phyloP scores from a whole-genome alignment of 2,113 vertebrate genomes.

The Murina feae region DNA sequence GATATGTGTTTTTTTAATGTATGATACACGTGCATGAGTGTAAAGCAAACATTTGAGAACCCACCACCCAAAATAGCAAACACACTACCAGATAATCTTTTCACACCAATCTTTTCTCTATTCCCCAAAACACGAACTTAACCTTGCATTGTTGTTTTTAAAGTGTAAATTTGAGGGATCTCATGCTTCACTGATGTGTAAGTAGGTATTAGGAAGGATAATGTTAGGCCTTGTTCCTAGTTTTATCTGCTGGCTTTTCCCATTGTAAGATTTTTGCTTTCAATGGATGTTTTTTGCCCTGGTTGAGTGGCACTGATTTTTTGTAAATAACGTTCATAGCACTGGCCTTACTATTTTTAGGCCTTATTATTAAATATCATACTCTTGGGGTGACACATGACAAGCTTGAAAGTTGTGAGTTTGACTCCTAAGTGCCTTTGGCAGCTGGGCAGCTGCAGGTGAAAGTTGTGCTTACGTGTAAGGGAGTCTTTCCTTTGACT shows the following conservation, averaged over 20 bases:
- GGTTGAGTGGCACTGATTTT: background rate
- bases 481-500: conserved; percentile 4
- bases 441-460: background rate
- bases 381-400: background rate
- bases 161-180: background rate
- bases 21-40: background rate
- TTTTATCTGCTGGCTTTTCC: background rate
- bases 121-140: background rate
- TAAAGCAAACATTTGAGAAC: conserved; percentile 1
- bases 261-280: background rate
- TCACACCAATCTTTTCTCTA: background rate
- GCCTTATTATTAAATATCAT: background rate
- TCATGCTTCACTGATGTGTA: background rate
- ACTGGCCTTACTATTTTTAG: background rate
- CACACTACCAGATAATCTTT: background rate
- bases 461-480: background rate
- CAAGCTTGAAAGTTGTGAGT: background rate
- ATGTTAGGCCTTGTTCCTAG: background rate
- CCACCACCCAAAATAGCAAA: background rate
- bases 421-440: background rate
- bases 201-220: background rate
- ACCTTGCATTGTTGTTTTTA: background rate
- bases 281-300: background rate
- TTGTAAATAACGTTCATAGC: background rate
- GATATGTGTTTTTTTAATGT: background rate